Conservation (phyloP, 2,113 vertebrate genomes). For the Toxotes chatareus region DNA sequence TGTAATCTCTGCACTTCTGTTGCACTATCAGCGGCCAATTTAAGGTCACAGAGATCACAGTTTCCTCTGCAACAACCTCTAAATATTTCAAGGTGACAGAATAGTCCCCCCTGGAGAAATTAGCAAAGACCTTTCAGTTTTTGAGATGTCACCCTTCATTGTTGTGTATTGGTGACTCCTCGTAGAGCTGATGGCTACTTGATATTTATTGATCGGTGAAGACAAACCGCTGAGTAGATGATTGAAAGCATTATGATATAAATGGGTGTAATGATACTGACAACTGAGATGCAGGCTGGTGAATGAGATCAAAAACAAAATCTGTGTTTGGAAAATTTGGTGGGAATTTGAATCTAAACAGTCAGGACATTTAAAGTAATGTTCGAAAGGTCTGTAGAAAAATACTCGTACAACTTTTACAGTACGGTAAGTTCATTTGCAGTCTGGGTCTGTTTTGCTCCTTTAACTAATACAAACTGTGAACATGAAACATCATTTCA, state of each 20-base stretch:
- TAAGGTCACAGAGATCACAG: constrained; percentile 17
- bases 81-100: constrained; percentile 57
- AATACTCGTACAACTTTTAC: constrained; percentile 2
- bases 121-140: constrained; percentile 28
- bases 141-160: constrained; percentile 25
- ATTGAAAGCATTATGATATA: constrained; percentile 1
- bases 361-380: constrained; percentile 1
- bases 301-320: not conserved
- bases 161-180: constrained; percentile 21
- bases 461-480: constrained; percentile 74
- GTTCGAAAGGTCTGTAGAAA: constrained; percentile 15
- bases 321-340: not conserved
- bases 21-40: constrained; percentile 38
- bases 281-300: not conserved
- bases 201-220: constrained; percentile 26
- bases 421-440: constrained; percentile 59
- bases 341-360: constrained; percentile 12
- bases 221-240: constrained; percentile 10
- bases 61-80: constrained; percentile 31
- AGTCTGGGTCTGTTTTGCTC: constrained; percentile 54
- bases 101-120: constrained; percentile 11
- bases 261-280: not conserved
- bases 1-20: constrained; percentile 52
- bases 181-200: not conserved
- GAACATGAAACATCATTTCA: constrained; percentile 76